These are phyloP conservation scores for Sciurus carolinensis DNA, from an alignment of 2,797 vertebrate species.

Conservation along the genomic window DNA sequence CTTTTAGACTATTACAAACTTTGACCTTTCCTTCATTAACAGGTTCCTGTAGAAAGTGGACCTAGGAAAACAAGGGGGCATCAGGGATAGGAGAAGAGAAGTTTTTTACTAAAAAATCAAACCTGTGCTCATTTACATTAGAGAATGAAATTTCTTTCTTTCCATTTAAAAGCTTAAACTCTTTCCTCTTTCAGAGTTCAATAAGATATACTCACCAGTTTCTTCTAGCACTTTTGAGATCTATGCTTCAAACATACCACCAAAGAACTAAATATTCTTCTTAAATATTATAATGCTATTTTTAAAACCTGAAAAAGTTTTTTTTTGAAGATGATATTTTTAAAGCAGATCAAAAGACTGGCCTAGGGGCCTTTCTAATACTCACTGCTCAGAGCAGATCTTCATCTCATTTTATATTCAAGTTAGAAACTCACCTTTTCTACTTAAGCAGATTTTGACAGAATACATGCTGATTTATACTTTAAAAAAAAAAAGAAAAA, in stretches of 20 bases:
- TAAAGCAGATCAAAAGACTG: slow-evolving; percentile 65
- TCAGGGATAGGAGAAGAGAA: not conserved
- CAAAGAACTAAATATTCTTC: slow-evolving; percentile 52
- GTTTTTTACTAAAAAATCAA: slow-evolving; percentile 50
- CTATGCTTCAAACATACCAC: slow-evolving; percentile 17
- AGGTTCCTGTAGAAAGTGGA: not conserved
- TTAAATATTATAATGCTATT: slow-evolving; percentile 67
- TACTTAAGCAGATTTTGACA: slow-evolving; percentile 20
- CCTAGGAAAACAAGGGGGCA: not conserved
- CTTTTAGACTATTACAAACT: not conserved
- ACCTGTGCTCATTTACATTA: slow-evolving; percentile 1
- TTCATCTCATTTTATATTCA: slow-evolving; percentile 50
- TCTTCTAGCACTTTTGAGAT: slow-evolving; percentile 59
- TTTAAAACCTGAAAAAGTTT: slow-evolving; percentile 52
- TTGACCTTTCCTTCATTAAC: slow-evolving; percentile 3
- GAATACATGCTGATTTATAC: not conserved
- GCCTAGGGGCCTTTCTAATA: slow-evolving; percentile 30
- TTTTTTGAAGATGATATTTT: slow-evolving; percentile 66
- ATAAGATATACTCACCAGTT: slow-evolving; percentile 34
- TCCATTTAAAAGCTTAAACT: slow-evolving; percentile 52
- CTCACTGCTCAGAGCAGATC: not conserved
- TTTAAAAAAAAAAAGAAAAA: not conserved
- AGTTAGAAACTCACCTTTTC: slow-evolving; percentile 44
- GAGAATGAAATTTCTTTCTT: not conserved
- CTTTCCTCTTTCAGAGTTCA: slow-evolving; percentile 39